A percentile compares a stretch with the other conserved stretches of the same genome.
phyloP scores from a whole-genome alignment of 2,888 invertebrate genomes.

The Caenorhabditis panamensis region DNA sequence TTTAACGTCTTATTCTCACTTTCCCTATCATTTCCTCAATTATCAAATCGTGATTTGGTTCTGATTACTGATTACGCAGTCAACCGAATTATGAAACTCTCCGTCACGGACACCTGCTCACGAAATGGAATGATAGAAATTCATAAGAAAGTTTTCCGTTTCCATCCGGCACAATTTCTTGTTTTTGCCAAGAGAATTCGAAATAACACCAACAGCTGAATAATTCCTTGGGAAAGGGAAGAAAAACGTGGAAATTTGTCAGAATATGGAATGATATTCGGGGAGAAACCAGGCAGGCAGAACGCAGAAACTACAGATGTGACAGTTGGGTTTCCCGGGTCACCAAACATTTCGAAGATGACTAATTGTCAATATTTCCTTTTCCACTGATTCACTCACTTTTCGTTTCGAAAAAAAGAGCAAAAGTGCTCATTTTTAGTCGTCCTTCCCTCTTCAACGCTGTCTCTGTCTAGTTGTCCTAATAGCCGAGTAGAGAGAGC shows the following conservation, averaged over 20 bases:
- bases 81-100: not conserved
- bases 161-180: not conserved
- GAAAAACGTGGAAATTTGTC: slow-evolving; percentile 15
- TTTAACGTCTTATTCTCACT: not conserved
- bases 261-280: slow-evolving; percentile 1
- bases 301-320: slow-evolving; percentile 8
- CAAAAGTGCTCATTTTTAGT: slow-evolving; percentile 2
- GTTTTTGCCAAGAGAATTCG: slow-evolving; percentile 4
- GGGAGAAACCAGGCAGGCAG: no score
- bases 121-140: no score
- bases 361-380: slow-evolving; percentile 11
- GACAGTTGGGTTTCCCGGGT: not conserved
- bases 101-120: slow-evolving; percentile 11
- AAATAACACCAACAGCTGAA: slow-evolving; percentile 28
- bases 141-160: slow-evolving; percentile 13
- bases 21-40: slow-evolving; percentile 5
- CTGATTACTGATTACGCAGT: slow-evolving; percentile 2
- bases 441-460: not conserved
- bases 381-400: not conserved
- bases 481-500: slow-evolving; percentile 19
- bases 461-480: slow-evolving; percentile 9
- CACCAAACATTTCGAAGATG: slow-evolving; percentile 13
- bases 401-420: slow-evolving; percentile 1
- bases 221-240: slow-evolving; percentile 18
- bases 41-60: slow-evolving; percentile 40